These are phyloP conservation scores for Diadema setosum DNA, from an alignment of 35 echinoderm and acorn worm genomes.

Conservation along the genomic window DNA sequence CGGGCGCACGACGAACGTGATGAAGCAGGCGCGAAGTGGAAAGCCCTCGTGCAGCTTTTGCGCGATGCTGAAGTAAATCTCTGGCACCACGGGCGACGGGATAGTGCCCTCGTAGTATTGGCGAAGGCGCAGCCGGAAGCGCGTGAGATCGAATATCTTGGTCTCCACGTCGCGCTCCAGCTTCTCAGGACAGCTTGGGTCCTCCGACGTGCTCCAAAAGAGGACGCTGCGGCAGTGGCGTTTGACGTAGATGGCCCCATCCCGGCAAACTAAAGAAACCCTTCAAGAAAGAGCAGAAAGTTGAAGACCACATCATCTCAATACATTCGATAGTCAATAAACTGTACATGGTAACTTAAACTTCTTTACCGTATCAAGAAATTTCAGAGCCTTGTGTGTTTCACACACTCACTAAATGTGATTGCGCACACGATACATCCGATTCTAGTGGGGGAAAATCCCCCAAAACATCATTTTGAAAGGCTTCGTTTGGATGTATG, in stretches of 20 bases:
- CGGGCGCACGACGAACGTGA: slow-evolving; percentile 78
- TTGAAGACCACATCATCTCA: neutral
- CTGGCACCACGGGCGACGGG: slow-evolving; percentile 45
- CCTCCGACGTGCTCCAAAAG: slow-evolving; percentile 29
- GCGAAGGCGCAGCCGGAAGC: slow-evolving; percentile 54
- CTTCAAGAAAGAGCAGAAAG: neutral
- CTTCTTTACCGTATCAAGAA: neutral
- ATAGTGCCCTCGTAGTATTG: slow-evolving; percentile 24
- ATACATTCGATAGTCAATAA: neutral
- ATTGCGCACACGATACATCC: too few relatives aligned
- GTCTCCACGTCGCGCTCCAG: slow-evolving; percentile 57
- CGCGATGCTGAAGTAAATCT: slow-evolving; percentile 79
- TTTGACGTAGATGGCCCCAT: slow-evolving; percentile 49
- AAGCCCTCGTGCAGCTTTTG: slow-evolving; percentile 68
- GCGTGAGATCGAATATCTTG: slow-evolving; percentile 68
- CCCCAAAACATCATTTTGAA: too few relatives aligned
- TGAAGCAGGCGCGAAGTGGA: slow-evolving; percentile 64
- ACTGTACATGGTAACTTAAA: neutral
- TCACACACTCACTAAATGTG: too few relatives aligned
- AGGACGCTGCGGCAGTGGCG: slow-evolving; percentile 59
- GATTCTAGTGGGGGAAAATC: too few relatives aligned
- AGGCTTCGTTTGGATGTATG: too few relatives aligned
- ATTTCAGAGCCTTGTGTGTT: neutral
- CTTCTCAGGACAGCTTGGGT: neutral
- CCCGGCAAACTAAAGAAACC: slow-evolving; percentile 4